phyloP scores from a whole-genome alignment of 2,888 invertebrate species.

The Ormyrus pomaceus region DNA sequence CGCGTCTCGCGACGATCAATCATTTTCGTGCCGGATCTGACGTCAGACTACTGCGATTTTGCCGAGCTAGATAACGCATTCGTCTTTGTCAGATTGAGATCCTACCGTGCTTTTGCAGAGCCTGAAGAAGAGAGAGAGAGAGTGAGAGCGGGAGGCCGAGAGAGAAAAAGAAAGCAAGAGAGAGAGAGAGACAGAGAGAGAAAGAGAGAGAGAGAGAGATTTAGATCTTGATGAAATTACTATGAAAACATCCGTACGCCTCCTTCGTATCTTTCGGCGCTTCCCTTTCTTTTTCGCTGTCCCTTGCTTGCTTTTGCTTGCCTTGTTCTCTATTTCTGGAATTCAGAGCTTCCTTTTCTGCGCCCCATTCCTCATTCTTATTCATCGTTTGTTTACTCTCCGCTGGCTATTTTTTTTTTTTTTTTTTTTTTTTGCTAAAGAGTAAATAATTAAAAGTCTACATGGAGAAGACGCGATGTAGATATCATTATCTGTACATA shows the following conservation, averaged over 20 bases:
- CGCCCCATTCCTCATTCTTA: background rate
- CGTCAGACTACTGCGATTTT: constrained; percentile 57
- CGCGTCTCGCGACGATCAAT: constrained; percentile 56
- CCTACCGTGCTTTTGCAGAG: constrained; percentile 22
- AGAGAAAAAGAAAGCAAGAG: background rate
- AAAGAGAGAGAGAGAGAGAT: background rate
- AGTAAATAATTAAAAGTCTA: too few species aligned
- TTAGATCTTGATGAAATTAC: constrained; percentile 33
- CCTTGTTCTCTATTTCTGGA: background rate
- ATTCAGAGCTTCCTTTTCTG: background rate
- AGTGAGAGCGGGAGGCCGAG: background rate
- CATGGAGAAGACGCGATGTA: too few species aligned
- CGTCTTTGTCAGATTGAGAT: constrained; percentile 59
- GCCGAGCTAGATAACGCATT: constrained; percentile 59
- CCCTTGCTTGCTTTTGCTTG: background rate
- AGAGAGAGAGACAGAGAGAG: background rate
- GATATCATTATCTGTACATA: too few species aligned
- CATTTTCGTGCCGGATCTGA: constrained; percentile 57
- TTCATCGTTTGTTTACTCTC: too few species aligned
- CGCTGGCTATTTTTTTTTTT: too few species aligned
- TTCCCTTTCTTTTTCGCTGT: background rate
- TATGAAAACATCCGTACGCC: constrained; percentile 36
- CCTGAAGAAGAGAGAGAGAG: constrained; percentile 6
- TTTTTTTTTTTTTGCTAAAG: too few species aligned
- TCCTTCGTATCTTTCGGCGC: constrained; percentile 4